Evolutionary conservation across 2,113 vertebrate genomes (phyloP).

Genomic region (Sapajus apella): DNA sequence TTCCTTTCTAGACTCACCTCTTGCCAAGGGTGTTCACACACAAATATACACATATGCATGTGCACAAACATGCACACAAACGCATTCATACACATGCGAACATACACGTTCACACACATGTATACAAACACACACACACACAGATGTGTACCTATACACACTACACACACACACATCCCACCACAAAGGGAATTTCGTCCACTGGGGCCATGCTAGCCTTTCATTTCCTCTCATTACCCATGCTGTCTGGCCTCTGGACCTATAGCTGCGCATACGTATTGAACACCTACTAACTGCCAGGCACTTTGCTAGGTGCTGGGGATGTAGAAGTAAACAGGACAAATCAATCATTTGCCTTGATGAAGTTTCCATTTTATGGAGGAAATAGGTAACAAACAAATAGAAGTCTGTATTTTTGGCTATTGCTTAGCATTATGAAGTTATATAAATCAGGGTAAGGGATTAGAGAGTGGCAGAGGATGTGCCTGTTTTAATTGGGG

Average conservation of each 20-base stretch:
- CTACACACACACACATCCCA: accelerated
- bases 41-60: background rate
- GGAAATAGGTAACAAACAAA: background rate
- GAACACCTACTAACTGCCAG: background rate
- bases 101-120: accelerated
- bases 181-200: background rate
- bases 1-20: background rate
- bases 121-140: accelerated
- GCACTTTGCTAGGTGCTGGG: too few species aligned
- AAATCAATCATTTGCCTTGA: background rate
- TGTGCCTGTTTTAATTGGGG: too few species aligned
- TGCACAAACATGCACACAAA: background rate
- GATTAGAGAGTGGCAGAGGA: too few species aligned
- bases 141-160: background rate
- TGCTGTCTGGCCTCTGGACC: background rate
- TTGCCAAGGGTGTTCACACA: background rate
- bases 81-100: background rate
- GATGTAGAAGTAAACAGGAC: background rate
- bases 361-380: background rate
- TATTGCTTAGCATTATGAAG: background rate
- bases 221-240: too few species aligned
- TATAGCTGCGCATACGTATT: background rate
- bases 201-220: accelerated
- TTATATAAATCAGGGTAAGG: background rate
- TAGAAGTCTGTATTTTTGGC: background rate